phyloP scores from a whole-genome alignment of 2,888 invertebrate species.

The Pelosia muscerda region DNA sequence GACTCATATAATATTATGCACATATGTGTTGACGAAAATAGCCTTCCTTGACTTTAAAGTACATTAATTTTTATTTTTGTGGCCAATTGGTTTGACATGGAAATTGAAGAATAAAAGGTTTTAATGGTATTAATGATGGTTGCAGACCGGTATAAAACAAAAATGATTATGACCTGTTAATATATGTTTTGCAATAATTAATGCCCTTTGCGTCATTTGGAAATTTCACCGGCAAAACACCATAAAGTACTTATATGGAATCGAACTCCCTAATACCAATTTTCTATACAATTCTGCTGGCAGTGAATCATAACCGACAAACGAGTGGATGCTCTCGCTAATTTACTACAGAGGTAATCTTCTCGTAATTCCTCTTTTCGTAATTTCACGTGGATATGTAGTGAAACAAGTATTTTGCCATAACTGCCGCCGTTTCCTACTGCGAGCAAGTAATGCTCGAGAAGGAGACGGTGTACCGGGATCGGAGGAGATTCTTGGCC shows the following conservation, averaged over 20 bases:
- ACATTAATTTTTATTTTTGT: slow-evolving; percentile 6
- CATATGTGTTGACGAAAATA: background rate
- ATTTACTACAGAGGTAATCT: background rate
- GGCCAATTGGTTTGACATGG: background rate
- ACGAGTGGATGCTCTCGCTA: background rate
- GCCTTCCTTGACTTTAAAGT: slow-evolving; percentile 8
- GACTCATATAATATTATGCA: background rate
- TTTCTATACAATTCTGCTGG: background rate
- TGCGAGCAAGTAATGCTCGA: too few relatives aligned
- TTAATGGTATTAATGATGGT: background rate
- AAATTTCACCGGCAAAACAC: background rate
- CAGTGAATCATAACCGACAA: background rate
- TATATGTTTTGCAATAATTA: background rate
- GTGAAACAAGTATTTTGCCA: background rate
- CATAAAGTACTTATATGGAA: background rate
- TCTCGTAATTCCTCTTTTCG: background rate
- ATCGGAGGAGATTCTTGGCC: too few relatives aligned
- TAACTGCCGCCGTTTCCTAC: too few relatives aligned
- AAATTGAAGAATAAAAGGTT: background rate
- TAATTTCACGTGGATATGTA: background rate
- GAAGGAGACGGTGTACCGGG: too few relatives aligned
- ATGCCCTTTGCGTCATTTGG: background rate
- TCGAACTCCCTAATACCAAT: background rate
- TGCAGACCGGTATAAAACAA: background rate
- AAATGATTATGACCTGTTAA: background rate